Base-by-base conservation (phyloP, 2,888 invertebrate species). In the Rugalucina vietnamica region DNA sequence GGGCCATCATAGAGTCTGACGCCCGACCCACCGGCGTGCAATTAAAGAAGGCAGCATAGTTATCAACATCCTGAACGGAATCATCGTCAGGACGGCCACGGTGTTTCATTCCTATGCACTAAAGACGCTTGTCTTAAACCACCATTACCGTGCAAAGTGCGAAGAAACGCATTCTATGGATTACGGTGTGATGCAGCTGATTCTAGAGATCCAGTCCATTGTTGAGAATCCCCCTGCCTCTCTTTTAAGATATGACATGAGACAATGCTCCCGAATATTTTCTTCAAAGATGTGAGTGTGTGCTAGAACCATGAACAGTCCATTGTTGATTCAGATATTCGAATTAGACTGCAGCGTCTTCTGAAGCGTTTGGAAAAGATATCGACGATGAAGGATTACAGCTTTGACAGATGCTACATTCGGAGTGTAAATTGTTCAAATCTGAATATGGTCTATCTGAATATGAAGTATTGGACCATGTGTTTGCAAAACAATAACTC, bases 361-460 rank as follows among this genome's bases (percentile, higher is more conserved):
- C 5, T 60, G 29, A 60, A 60, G 5, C 60, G 60, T 29, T 29
- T 60, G 24, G 21, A 60, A 60, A 60, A 4, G 29, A 60, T 60
- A 10, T 60, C 60, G 29, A 60, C 10, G 1, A 24, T 27, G 60
- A 27, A 24, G 5, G 60, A 60, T 4, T 60, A 60, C 29, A 21
- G 5, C 60, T 60, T 60, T 27, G 60, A 60, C 5, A 60, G 29
- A 10, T 60, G 60, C 60, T 60, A 60, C 29, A 60, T 60, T 29
- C 24, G 60, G 29, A 60, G 60, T 60, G 60, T 60, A 60, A 60
- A 60, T 60, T 60, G 60, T 27, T 60, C 60, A 27, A 60, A 60
- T 60, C 29, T 60, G 24, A 60, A 60, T 27, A 60, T 5, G 29
- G 24, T 60, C 5, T 60, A 60, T 27, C 29, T 60, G 4, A 29